These are phyloP conservation scores for Strix aluco DNA, from an alignment of 2,113 vertebrate species.

Conservation along the genomic window DNA sequence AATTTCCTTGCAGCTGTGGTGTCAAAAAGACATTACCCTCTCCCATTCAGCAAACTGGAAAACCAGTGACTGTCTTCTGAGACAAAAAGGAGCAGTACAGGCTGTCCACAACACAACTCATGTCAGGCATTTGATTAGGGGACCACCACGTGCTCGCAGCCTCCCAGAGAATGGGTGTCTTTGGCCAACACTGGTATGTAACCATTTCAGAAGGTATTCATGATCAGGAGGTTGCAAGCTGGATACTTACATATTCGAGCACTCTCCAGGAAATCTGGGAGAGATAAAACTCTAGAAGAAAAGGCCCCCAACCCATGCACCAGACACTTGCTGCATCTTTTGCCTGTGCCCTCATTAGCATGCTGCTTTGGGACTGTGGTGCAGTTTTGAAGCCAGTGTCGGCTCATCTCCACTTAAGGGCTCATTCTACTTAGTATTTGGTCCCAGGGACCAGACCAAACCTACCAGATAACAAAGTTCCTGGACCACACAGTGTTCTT, in stretches of 20 bases:
- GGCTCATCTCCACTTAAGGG: background rate
- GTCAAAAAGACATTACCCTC: background rate
- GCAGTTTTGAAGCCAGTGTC: background rate
- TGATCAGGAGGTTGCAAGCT: background rate
- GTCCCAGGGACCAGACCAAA: background rate
- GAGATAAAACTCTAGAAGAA: background rate
- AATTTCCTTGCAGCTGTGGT: fast-evolving
- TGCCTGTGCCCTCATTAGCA: background rate
- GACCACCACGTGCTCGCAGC: background rate
- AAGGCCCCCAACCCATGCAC: background rate
- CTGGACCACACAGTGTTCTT: background rate
- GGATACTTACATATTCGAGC: background rate
- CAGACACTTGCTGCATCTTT: background rate
- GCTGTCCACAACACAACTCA: background rate
- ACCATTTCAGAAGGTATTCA: background rate
- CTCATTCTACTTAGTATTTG: background rate
- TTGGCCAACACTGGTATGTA: fast-evolving
- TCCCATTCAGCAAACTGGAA: background rate
- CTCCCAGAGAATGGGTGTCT: fast-evolving
- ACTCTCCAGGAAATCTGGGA: background rate
- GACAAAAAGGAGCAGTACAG: background rate
- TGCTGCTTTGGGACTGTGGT: background rate
- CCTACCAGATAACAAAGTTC: background rate
- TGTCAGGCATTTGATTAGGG: background rate
- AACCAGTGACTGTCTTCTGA: background rate